Conservation (phyloP, 1,140 invertebrate species). For the Archivesica marissinica region DNA sequence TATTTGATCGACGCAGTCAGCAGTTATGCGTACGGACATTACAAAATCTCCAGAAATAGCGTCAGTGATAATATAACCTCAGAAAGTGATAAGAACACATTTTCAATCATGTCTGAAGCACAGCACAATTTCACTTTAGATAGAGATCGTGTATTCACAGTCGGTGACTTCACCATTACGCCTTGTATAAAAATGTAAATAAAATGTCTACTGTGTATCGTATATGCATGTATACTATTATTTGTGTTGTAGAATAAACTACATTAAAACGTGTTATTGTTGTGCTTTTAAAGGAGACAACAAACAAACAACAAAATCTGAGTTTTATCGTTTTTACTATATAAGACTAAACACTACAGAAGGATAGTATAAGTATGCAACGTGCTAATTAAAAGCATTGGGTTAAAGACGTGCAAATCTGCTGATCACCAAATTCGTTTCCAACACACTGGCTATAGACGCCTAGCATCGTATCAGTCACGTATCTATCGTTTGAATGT, state of each 20-base stretch:
- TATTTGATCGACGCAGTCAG: slow-evolving; percentile 1
- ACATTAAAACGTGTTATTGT: too few relatives aligned
- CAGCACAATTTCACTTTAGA: not conserved
- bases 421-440: not conserved
- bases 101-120: not conserved
- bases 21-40: slow-evolving; percentile 40
- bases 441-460: not conserved
- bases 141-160: not conserved
- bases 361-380: too few relatives aligned
- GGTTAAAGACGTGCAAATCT: not conserved
- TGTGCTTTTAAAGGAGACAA: too few relatives aligned
- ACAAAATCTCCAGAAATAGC: not conserved
- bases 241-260: too few relatives aligned
- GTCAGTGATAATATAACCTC: not conserved
- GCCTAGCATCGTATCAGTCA: not conserved
- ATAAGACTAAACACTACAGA: too few relatives aligned
- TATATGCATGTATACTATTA: too few relatives aligned
- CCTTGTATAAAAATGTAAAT: slow-evolving; percentile 21
- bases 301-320: too few relatives aligned
- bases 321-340: too few relatives aligned
- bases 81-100: not conserved
- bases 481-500: not conserved
- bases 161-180: slow-evolving; percentile 39
- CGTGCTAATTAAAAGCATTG: slow-evolving; percentile 1
- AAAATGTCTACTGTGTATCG: not conserved